These are phyloP conservation scores for Harpegnathos saltator DNA, from an alignment of 1,140 invertebrate species.

Conservation along the genomic window DNA sequence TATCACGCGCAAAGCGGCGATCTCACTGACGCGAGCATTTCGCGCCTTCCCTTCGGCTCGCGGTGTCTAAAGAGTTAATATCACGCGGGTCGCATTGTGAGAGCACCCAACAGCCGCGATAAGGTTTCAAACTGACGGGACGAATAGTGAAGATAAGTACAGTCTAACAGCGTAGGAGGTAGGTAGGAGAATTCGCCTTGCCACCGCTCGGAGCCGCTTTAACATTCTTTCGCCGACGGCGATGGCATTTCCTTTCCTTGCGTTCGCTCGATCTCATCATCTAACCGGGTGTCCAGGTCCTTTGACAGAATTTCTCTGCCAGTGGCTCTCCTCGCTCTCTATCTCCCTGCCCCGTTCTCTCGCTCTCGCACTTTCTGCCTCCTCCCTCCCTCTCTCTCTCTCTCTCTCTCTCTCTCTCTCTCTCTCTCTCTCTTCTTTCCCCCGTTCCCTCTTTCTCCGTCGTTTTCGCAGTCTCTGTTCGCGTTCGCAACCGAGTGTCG, in stretches of 20 bases:
- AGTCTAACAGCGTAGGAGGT: constrained; percentile 33
- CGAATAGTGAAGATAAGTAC: constrained; percentile 30
- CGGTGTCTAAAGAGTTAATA: constrained; percentile 4
- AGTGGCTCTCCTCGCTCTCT: neutral
- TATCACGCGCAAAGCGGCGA: neutral
- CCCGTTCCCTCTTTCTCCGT: constrained; percentile 15
- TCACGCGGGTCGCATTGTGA: constrained; percentile 1
- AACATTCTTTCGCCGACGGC: constrained; percentile 51
- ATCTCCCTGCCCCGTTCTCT: neutral
- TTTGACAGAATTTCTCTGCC: constrained; percentile 56
- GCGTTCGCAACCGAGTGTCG: constrained; percentile 27
- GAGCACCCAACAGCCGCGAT: constrained; percentile 10
- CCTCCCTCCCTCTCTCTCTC: neutral
- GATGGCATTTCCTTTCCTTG: constrained; percentile 56
- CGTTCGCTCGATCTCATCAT: constrained; percentile 53
- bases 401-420: constrained; percentile 9
- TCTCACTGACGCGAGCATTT: neutral
- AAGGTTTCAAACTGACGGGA: constrained; percentile 37
- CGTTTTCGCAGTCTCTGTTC: neutral
- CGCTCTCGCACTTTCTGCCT: neutral
- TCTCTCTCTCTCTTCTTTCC: constrained; percentile 11
- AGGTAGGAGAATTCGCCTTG: neutral
- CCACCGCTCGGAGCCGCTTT: constrained; percentile 26
- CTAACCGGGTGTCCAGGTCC: constrained; percentile 42
- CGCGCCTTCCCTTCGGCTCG: neutral